Evolutionary conservation across 37 sponge, comb jelly and placozoan species (phyloP), one percentile per base, ranked within the genome.

Genomic region (Beroe ovata): DNA sequence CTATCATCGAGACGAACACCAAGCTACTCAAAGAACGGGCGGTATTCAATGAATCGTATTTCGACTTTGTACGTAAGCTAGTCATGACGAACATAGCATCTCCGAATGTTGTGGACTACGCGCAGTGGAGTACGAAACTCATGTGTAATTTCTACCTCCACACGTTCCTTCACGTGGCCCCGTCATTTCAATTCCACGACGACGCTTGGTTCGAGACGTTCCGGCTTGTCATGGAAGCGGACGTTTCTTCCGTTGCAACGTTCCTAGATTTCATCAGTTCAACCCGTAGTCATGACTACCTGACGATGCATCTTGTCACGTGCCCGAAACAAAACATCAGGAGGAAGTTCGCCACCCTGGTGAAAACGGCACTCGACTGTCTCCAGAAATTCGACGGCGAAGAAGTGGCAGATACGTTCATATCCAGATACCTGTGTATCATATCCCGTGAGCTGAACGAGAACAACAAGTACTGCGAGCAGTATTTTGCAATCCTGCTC

Each of bases 21-120:
- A 91, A 92, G 59, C 94, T 96, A 91, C 91, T 96, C 93, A 89
- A 89, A 39, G 91, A 96, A 60, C 81, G 92, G 59, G 95, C 93
- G 16, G 92, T 96, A 36, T 96, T 92, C 88, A 94, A 92, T 38
- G 77, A 60, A 0, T 94, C 94, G 38, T 96, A 96, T 88, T 94
- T 93, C 71, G 39, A 89, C 29, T 95, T 96, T 42, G 90, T 96
- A 18, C 47, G 42, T 20, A 71, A 89, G 26, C 91, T 96, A 28
- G 88, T 71, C 0, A 41, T 69, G 32, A 47, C 60, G 32, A 96
- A 95, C 63, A 63, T 89, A 23, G 62, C 40, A 8, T 36, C 64
- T 11, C 21, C 18, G 26, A 60, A 89, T 40, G 89, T 77, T 42
- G 11, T 11, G 42, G 84, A 77, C 47, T 77, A 41, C 54, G 23